Base-by-base conservation (phyloP, 2,888 invertebrate genomes). In the Tortricodes alternella region DNA sequence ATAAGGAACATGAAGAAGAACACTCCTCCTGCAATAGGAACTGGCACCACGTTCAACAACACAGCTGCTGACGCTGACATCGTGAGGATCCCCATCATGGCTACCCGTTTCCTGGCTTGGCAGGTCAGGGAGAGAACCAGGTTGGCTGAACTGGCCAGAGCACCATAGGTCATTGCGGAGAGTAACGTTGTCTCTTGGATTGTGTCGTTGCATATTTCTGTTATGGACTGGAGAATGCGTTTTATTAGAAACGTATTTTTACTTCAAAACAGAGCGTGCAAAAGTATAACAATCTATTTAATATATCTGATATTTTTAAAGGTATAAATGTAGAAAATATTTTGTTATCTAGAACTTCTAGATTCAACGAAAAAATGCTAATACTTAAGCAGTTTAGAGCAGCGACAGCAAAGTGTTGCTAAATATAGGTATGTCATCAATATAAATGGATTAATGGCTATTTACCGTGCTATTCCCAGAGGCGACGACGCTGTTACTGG, bases 1-100 rank as follows among this genome's bases (percentile, higher is more conserved):
- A 89, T 73, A 5, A 89, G 67, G 62, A 91, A 90, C 62, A 90
- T 74, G 75, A 89, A 88, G 71, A 90, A 88, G 68, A 90, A 87
- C 7, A 88, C 74, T 9, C 85, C 89, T 0, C 89, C 88, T 49
- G 89, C 87, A 0, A 89, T 66, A 0, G 90, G 89, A 5, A 78
- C 72, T 0, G 73, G 53, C 2, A 90, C 76, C 32, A 87, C 60
- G 58, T 89, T 88, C 9, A 90, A 63, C 1, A 89, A 67, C 0
- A 89, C 66, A 0, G 79, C 89, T 0, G 90, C 70, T 0, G 62
- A 15, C 0, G 82, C 83, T 0, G 89, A 84, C 32, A 75, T 67
- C 0, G 70, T 61, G 18, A 86, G 59, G 58, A 91, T 85, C 29
- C 69, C 66, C 60, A 89, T 80, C 84, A 90, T 87, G 1, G 86